Evolutionary conservation across 2,113 vertebrate genomes (phyloP), one percentile per base, ranked within the genome.

Genomic region (Cepphus grylle): DNA sequence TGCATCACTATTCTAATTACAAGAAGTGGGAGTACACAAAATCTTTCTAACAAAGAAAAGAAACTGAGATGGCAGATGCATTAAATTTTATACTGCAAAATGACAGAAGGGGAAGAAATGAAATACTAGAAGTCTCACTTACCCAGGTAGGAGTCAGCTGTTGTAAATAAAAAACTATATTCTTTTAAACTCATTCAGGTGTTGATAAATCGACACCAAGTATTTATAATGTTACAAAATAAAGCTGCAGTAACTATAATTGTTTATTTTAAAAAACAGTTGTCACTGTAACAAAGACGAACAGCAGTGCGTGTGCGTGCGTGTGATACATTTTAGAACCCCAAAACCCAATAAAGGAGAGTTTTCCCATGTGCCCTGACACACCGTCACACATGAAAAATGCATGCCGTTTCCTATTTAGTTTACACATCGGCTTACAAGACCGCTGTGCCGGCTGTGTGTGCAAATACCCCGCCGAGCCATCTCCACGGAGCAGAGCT

Each of bases 31-130:
- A 88, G 93, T 34, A 78, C 45, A 40, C 0, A 2, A 93, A 94
- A 83, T 77, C 76, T 92, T 85, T 82, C 84, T 80, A 93, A 76
- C 65, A 50, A 94, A 93, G 96, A 53, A 62, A 90, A 66, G 94
- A 93, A 96, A 81, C 65, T 34, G 96, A 96, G 91, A 90, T 94
- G 91, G 90, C 91, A 93, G 69, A 59, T 66, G 70, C 84, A 88
- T 77, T 90, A 91, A 94, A 96, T 94, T 85, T 86, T 86, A 94
- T 5, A 38, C 70, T 67, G 94, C 91, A 91, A 94, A 94, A 95
- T 78, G 93, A 81, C 81, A 97, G 83, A 82, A 89, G 77, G 92
- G 85, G 59, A 93, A 96, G 91, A 63, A 77, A 94, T 61, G 91
- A 88, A 94, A 96, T 45, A 81, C 82, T 81, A 52, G 73, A 91